Evolutionary conservation across 2,797 vertebrate genomes (phyloP).

Genomic region (Premnoplex brunnescens): DNA sequence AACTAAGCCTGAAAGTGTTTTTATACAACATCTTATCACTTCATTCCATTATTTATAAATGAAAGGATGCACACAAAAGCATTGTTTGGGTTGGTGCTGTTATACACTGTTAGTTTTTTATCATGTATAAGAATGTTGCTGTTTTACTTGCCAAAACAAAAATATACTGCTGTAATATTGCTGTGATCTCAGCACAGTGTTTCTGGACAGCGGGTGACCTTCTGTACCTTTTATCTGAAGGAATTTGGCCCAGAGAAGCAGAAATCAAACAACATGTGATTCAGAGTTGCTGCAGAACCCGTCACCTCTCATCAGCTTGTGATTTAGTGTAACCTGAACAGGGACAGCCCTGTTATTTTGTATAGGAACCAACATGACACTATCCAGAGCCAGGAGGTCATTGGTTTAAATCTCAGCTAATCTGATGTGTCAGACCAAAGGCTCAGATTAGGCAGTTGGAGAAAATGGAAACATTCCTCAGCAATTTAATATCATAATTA

Average conservation of each 20-base stretch:
- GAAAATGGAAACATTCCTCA: conserved; percentile 66
- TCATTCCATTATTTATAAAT: not conserved
- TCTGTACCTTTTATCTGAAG: conserved; percentile 37
- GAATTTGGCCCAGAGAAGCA: conserved; percentile 59
- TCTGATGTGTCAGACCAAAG: conserved; percentile 74
- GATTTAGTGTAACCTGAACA: conserved; percentile 71
- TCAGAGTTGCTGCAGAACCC: conserved; percentile 54
- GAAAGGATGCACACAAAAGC: not conserved
- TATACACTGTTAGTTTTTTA: not conserved
- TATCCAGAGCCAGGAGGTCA: conserved; percentile 70
- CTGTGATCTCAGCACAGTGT: conserved; percentile 30
- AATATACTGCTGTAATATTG: not conserved
- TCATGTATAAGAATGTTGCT: not conserved
- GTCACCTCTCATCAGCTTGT: conserved; percentile 60
- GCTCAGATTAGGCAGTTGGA: conserved; percentile 63
- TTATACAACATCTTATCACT: not conserved
- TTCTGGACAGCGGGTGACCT: conserved; percentile 43
- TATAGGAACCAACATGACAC: conserved; percentile 68
- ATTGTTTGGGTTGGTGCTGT: not conserved
- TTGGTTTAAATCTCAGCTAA: conserved; percentile 72
- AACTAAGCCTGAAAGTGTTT: not conserved
- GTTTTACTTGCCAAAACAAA: conserved; percentile 8
- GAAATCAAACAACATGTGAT: conserved; percentile 61
- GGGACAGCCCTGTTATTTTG: conserved; percentile 41
- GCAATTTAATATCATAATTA: conserved; percentile 75